These are phyloP conservation scores for Heliconius sara DNA, from an alignment of 2,888 invertebrate genomes.

Conservation along the genomic window DNA sequence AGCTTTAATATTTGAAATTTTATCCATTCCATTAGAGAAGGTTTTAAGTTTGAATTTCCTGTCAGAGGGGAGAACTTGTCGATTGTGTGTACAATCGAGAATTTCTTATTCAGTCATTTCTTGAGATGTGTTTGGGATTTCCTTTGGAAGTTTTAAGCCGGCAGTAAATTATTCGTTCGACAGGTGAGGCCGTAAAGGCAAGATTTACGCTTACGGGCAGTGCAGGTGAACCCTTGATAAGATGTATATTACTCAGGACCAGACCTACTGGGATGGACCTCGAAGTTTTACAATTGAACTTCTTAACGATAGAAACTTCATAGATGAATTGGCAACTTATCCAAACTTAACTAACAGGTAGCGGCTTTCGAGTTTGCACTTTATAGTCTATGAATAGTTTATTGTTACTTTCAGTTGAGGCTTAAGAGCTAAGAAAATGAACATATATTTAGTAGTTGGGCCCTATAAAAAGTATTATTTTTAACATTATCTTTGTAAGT, in stretches of 20 bases:
- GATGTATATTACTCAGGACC: constrained; percentile 79
- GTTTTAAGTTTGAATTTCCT: constrained; percentile 70
- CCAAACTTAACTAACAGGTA: constrained; percentile 50
- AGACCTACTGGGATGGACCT: constrained; percentile 73
- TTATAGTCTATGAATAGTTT: constrained; percentile 27
- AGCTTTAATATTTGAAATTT: constrained; percentile 52
- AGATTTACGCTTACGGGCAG: constrained; percentile 80
- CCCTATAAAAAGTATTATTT: neutral
- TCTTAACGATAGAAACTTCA: constrained; percentile 55
- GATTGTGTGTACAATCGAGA: constrained; percentile 67
- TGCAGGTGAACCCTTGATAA: constrained; percentile 76
- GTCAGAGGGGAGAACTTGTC: constrained; percentile 54
- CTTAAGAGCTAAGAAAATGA: neutral
- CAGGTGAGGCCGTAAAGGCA: constrained; percentile 83
- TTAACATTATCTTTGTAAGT: neutral
- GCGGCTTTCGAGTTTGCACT: constrained; percentile 19
- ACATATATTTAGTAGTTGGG: neutral
- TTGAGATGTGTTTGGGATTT: constrained; percentile 82
- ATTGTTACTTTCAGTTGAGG: constrained; percentile 24
- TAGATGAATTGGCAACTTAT: constrained; percentile 70
- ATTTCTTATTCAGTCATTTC: constrained; percentile 82
- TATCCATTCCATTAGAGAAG: constrained; percentile 70
- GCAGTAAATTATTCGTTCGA: constrained; percentile 83
- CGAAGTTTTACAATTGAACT: constrained; percentile 55
- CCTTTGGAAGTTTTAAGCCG: constrained; percentile 81